Base-by-base conservation (phyloP, 2,888 invertebrate species). In the Schizotus pectinicornis region DNA sequence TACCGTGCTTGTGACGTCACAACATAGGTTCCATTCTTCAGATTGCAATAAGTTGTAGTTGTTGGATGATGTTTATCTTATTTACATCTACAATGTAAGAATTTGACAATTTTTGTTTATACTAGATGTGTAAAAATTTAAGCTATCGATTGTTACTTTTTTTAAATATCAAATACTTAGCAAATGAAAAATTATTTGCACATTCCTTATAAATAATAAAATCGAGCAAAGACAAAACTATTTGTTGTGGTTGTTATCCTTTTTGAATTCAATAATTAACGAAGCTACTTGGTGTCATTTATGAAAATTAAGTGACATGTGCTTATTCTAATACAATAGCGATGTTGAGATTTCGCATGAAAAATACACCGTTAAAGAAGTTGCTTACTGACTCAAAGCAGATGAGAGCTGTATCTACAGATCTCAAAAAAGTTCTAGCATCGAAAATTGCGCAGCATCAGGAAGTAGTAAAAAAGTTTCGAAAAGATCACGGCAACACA, bases 371-470 rank as follows among this genome's bases (percentile, higher is more conserved):
- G 5, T 22, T 22, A 3, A 22, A 5, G 3, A 22, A 22, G 22
- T 22, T 22, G 5, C 2, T 22, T 22, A 3, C 5, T 22, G 22
- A 2, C 22, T 5, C 11, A 55, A 85, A 91, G 64, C 82, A 84
- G 62, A 79, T 89, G 62, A 86, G 88, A 69, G 87, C 88, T 64
- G 86, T 88, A 65, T 84, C 85, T 60, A 89, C 89, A 73, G 93
- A 94, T 79, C 85, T 98, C 68, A 96, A 94, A 78, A 90, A 89
- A 70, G 86, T 95, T 14, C 84, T 98, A 45, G 85, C 90, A 58
- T 86, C 88, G 54, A 93, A 93, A 80, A 91, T 98, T 70, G 94
- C 95, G 32, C 86, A 88, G 71, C 94, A 97, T 80, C 94, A 95
- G 77, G 92, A 93, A 74, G 89, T 90, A 71, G 87, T 98, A 47